These are phyloP conservation scores for Brenthis hecate DNA, from an alignment of 2,888 invertebrate genomes.

Conservation along the genomic window DNA sequence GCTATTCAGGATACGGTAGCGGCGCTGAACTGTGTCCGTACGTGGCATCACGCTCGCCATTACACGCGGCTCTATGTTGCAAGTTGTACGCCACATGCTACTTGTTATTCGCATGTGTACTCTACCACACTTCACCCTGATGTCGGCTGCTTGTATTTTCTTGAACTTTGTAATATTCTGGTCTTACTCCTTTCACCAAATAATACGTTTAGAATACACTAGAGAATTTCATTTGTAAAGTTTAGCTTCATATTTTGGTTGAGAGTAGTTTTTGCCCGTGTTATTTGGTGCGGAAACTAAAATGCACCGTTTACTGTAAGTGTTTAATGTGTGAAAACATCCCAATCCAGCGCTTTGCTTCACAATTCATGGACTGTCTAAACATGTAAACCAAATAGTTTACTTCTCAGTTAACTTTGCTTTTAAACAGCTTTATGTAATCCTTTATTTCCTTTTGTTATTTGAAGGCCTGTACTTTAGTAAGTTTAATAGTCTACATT, in stretches of 20 bases:
- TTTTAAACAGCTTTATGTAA: constrained; percentile 17
- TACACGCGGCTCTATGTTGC: constrained; percentile 49
- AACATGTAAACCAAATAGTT: constrained; percentile 21
- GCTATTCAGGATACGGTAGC: constrained; percentile 38
- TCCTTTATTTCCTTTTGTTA: constrained; percentile 2
- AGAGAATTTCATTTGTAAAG: constrained; percentile 9
- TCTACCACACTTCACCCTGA: constrained; percentile 66
- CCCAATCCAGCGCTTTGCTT: constrained; percentile 8
- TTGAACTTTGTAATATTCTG: constrained; percentile 39
- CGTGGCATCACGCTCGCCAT: constrained; percentile 61
- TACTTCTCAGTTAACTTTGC: constrained; percentile 6
- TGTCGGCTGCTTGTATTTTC: constrained; percentile 57
- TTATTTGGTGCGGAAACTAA: constrained; percentile 10
- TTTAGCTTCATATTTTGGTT: constrained; percentile 16
- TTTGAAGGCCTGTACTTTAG: not conserved
- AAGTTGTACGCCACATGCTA: constrained; percentile 34
- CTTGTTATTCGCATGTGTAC: constrained; percentile 36
- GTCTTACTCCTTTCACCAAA: constrained; percentile 8
- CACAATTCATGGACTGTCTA: constrained; percentile 19
- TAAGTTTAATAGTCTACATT: too few relatives aligned
- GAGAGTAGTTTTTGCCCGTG: constrained; percentile 2
- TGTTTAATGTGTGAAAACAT: constrained; percentile 20
- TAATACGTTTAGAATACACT: constrained; percentile 18
- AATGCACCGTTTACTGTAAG: constrained; percentile 14
- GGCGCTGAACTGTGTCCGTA: constrained; percentile 40